Percentiles rank a stretch among this genome's conserved stretches.
These are phyloP conservation scores for Leptinotarsa haldemani DNA, from an alignment of 2,888 invertebrate species.

Conservation along the genomic window DNA sequence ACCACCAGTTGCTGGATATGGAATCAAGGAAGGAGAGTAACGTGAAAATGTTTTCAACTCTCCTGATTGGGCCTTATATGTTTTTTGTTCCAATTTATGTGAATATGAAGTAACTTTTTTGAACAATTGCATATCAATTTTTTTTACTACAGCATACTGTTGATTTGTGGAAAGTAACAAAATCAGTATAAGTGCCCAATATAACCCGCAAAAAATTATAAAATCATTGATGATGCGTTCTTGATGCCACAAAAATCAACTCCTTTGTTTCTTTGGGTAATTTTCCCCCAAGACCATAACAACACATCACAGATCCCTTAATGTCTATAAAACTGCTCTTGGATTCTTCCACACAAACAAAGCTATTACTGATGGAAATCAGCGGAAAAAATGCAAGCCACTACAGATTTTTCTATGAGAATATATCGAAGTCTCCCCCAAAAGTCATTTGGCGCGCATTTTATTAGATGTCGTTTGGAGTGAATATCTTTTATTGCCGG, in stretches of 20 bases:
- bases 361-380: constrained; percentile 40
- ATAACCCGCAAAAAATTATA: neutral
- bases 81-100: no score
- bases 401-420: constrained; percentile 9
- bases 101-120: no score
- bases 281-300: constrained; percentile 23
- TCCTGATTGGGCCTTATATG: no score
- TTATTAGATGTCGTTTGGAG: constrained; percentile 34
- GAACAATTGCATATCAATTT: no score
- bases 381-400: constrained; percentile 31
- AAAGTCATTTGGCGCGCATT: constrained; percentile 25
- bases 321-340: constrained; percentile 33
- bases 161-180: no score
- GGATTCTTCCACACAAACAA: constrained; percentile 34
- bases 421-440: constrained; percentile 10
- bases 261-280: constrained; percentile 4
- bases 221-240: no score
- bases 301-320: constrained; percentile 29
- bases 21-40: no score
- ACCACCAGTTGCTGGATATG: no score
- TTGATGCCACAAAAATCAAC: neutral
- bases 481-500: constrained; percentile 29
- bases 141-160: no score
- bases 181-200: neutral
- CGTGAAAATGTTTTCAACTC: no score